Evolutionary conservation across 1,140 invertebrate species (phyloP).

Genomic region (Phenacoccus solenopsis): DNA sequence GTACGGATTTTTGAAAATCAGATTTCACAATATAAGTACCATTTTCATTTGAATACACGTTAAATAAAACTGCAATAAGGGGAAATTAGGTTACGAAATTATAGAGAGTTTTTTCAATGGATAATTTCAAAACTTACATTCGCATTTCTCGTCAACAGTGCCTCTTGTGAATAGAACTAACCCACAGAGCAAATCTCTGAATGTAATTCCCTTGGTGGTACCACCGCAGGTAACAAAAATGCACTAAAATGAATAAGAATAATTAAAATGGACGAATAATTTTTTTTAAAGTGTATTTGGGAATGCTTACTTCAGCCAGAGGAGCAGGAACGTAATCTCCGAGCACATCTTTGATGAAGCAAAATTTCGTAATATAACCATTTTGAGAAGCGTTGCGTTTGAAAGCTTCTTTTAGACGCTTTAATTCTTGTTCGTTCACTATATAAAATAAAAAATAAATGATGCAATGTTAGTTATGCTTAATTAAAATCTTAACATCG

Average conservation of each 20-base stretch:
- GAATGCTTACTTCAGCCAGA: conserved; percentile 50
- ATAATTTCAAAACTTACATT: conserved; percentile 43
- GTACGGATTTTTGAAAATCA: conserved; percentile 45
- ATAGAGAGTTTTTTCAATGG: conserved; percentile 3
- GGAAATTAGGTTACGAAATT: not conserved
- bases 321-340: conserved; percentile 65
- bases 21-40: conserved; percentile 58
- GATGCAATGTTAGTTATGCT: too few species aligned
- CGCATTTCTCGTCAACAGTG: conserved; percentile 68
- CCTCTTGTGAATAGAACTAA: conserved; percentile 72
- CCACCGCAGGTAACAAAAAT: conserved; percentile 71
- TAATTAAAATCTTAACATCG: too few species aligned
- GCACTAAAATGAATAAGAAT: conserved; percentile 36
- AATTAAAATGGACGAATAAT: not conserved
- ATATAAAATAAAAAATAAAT: conserved; percentile 26
- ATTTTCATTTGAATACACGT: conserved; percentile 68
- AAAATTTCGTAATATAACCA: conserved; percentile 53
- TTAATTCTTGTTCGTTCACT: conserved; percentile 69
- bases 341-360: conserved; percentile 67
- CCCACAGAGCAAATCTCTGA: conserved; percentile 69
- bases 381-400: conserved; percentile 59
- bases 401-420: conserved; percentile 70
- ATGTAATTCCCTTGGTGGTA: conserved; percentile 59
- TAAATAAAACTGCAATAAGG: conserved; percentile 59
- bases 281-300: not conserved